phyloP scores from a whole-genome alignment of 1,140 invertebrate species.

The Galleria mellonella region DNA sequence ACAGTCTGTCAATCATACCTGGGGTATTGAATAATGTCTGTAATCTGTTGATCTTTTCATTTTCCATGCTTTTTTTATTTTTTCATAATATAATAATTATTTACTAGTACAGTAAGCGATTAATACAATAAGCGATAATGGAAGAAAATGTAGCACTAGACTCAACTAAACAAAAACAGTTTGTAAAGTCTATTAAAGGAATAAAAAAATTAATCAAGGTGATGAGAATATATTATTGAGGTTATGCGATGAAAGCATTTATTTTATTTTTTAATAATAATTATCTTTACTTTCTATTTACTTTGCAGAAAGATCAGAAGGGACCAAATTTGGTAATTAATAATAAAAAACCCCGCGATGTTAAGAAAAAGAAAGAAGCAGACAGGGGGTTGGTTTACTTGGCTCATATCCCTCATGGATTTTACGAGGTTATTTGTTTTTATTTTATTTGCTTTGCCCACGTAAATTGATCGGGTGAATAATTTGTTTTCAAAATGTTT shows the following conservation, averaged over 20 bases:
- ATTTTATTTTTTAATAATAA: slow-evolving; percentile 16
- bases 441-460: not conserved
- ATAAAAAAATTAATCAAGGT: slow-evolving; percentile 65
- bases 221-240: slow-evolving; percentile 6
- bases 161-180: slow-evolving; percentile 54
- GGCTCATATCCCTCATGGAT: slow-evolving; percentile 93
- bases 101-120: too few relatives aligned
- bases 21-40: too few relatives aligned
- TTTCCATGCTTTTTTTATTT: too few relatives aligned
- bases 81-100: too few relatives aligned
- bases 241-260: slow-evolving; percentile 14
- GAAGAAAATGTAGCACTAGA: slow-evolving; percentile 69
- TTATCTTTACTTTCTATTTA: slow-evolving; percentile 1
- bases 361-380: slow-evolving; percentile 30
- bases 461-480: too few relatives aligned
- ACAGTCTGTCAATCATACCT: too few relatives aligned
- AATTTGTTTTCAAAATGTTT: too few relatives aligned
- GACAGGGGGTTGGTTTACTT: slow-evolving; percentile 84
- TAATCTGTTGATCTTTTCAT: too few relatives aligned
- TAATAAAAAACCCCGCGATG: slow-evolving; percentile 11
- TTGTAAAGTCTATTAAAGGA: slow-evolving; percentile 63
- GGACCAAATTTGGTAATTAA: slow-evolving; percentile 8
- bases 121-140: slow-evolving; percentile 30
- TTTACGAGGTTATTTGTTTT: slow-evolving; percentile 81
- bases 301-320: slow-evolving; percentile 28